These are phyloP conservation scores for Poecilia velifera DNA, from an alignment of 2,797 vertebrate genomes.

Conservation along the genomic window DNA sequence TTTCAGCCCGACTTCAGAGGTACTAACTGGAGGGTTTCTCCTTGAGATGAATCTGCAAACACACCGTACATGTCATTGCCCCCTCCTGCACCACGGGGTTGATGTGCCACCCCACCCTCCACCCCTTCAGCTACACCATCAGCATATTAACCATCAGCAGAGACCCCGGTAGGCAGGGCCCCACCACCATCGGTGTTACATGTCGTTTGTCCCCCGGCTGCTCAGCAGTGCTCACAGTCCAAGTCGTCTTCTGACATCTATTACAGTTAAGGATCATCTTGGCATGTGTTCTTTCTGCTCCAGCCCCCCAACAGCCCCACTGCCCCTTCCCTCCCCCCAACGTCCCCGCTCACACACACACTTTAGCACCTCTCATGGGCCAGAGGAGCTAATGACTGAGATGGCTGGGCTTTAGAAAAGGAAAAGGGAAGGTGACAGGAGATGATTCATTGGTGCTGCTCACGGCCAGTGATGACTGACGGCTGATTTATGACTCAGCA, in stretches of 20 bases:
- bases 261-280: conserved; percentile 75
- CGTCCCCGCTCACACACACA: conserved; percentile 14
- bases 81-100: conserved; percentile 7
- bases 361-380: conserved; percentile 55
- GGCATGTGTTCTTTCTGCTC: conserved; percentile 51
- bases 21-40: conserved; percentile 11
- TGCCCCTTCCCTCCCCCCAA: conserved; percentile 9
- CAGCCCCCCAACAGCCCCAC: neutral
- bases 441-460: conserved; percentile 71
- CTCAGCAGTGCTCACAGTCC: conserved; percentile 65
- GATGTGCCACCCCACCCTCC: conserved; percentile 6
- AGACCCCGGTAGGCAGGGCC: neutral
- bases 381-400: conserved; percentile 73
- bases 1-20: conserved; percentile 5
- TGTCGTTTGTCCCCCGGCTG: conserved; percentile 42
- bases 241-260: conserved; percentile 72
- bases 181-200: neutral
- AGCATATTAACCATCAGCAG: conserved; percentile 38
- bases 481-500: conserved; percentile 73
- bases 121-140: conserved; percentile 21
- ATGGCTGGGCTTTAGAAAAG: conserved; percentile 60
- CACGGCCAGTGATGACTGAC: conserved; percentile 59
- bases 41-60: conserved; percentile 27
- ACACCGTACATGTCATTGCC: conserved; percentile 27
- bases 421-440: conserved; percentile 55